A percentile compares a stretch with the other conserved stretches of the same genome.
Evolutionary conservation across 2,888 invertebrate genomes (phyloP).

Genomic region (Prostheceraeus crozeri): DNA sequence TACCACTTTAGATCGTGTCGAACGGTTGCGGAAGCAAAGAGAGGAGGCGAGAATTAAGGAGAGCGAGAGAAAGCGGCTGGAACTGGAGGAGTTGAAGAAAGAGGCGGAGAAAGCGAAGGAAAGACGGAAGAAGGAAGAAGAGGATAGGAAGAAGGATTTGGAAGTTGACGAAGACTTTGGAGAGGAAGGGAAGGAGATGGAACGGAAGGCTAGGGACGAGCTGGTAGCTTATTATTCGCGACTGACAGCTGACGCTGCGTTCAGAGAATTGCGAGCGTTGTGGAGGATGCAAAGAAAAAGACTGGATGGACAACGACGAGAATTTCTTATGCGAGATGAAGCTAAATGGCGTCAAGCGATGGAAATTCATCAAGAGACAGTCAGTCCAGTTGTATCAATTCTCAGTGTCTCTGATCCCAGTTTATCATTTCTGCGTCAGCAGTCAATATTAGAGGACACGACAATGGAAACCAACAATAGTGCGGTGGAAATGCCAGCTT

Average conservation of each 20-base stretch:
- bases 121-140: not conserved
- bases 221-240: slow-evolving; percentile 48
- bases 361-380: no score
- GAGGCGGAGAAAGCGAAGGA: slow-evolving; percentile 13
- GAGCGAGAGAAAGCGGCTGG: not conserved
- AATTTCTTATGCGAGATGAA: slow-evolving; percentile 46
- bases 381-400: no score
- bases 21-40: no score
- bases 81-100: not conserved
- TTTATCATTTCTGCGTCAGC: no score
- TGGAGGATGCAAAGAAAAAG: slow-evolving; percentile 49
- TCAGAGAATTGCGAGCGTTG: slow-evolving; percentile 50
- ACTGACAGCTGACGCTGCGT: slow-evolving; percentile 49
- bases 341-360: slow-evolving; percentile 43
- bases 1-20: not conserved
- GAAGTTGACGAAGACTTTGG: no score
- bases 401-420: no score
- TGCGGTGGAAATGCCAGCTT: no score
- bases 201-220: slow-evolving; percentile 42
- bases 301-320: slow-evolving; percentile 44
- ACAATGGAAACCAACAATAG: no score
- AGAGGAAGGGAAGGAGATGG: no score
- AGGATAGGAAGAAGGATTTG: not conserved
- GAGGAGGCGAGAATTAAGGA: no score
- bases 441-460: no score